A percentile compares a stretch with the other conserved stretches of the same genome.
phyloP scores from a whole-genome alignment of 2,113 vertebrate species.

The Nerophis lumbriciformis region DNA sequence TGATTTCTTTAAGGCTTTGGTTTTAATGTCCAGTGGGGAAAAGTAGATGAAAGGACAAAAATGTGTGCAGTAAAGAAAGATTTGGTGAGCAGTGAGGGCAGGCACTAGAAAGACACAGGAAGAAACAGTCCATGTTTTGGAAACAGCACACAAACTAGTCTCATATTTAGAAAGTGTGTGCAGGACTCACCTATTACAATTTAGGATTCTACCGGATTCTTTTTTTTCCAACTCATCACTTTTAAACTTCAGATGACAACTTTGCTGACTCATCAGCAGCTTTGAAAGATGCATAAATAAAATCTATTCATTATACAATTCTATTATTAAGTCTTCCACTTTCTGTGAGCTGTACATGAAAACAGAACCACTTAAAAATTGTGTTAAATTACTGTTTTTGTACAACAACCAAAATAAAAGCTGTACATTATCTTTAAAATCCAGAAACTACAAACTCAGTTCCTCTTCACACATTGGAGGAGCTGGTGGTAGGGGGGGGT shows the following conservation, averaged over 20 bases:
- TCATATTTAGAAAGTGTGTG: conserved; percentile 18
- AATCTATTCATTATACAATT: too few relatives aligned
- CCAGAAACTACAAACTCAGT: conserved; percentile 78
- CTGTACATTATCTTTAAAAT: conserved; percentile 22
- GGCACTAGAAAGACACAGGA: conserved; percentile 87
- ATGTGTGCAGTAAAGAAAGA: conserved; percentile 79
- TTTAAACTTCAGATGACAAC: background rate
- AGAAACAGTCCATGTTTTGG: conserved; percentile 1
- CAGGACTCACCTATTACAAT: conserved; percentile 19
- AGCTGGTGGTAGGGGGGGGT: conserved; percentile 51
- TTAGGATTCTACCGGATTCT: background rate
- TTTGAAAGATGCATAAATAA: conserved; percentile 4
- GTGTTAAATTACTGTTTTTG: conserved; percentile 9
- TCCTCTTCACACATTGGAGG: conserved; percentile 78
- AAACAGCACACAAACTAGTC: background rate
- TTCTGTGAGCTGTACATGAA: background rate
- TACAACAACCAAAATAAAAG: conserved; percentile 56
- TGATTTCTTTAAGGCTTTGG: conserved; percentile 37
- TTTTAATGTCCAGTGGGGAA: conserved; percentile 25
- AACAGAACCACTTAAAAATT: background rate
- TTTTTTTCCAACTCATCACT: background rate
- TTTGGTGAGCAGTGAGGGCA: conserved; percentile 71
- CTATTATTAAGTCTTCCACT: too few relatives aligned
- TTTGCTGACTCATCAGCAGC: background rate
- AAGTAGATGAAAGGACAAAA: conserved; percentile 14